Base-by-base conservation (phyloP, 2,113 vertebrate species). In the Dasyornis broadbenti region DNA sequence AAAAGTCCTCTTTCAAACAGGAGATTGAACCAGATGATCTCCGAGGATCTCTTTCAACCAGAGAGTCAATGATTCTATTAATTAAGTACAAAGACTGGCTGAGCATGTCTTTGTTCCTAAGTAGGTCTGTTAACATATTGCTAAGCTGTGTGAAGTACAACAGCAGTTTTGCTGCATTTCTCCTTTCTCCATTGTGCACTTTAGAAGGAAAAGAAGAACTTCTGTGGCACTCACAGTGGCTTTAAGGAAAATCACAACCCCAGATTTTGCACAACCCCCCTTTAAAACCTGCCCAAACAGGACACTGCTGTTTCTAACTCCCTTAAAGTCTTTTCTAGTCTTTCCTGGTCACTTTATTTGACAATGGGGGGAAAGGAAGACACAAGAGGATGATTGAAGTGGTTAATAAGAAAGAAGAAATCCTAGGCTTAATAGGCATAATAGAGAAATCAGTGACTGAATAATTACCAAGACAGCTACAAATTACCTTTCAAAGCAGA, bases 401-500 rank as follows among this genome's bases (percentile, higher is more conserved):
- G 47, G 19, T 50, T 72, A 76, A 72, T 35, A 47, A 68, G 42
- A 84, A 53, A 56, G 39, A 53, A 84, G 44, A 90, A 85, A 85
- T 65, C 28, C 40, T 23, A 65, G 30, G 19, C 22, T 94, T 68
- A 80, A 65, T 10, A n/a, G 60, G 26, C 18, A 33, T 77, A 86
- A 83, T 45, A 84, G 45, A 66, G 82, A 86, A 92, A 39, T 70
- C 71, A 84, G 63, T 37, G 50, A 59, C 59, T 76, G 59, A 78
- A 40, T 83, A 91, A 91, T 61, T 75, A 65, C 39, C 24, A 77
- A 88, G 57, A 76, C 49, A 88, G 45, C 45, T 53, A 57, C 19
- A 86, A 92, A 94, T 66, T 81, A 86, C 21, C 8, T 92, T 91
- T 95, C 72, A 83, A 91, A 89, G 31, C 8, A 40, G 66, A 24